Base-by-base conservation (phyloP, 2,113 vertebrate species). In the Chloroceryle aenea region DNA sequence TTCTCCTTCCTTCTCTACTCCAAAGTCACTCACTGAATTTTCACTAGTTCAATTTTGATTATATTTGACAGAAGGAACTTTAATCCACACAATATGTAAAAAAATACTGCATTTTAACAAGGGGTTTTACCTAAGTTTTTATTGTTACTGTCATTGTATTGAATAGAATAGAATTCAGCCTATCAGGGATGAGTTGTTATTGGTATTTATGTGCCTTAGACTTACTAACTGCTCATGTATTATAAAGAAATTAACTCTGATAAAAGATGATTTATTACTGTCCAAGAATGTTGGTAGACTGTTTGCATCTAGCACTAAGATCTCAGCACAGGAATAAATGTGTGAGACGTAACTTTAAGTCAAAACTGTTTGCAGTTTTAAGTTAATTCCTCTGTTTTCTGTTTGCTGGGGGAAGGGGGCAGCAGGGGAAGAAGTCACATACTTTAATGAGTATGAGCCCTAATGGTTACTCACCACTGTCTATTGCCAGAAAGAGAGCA, bases 401-500 rank as follows among this genome's bases (percentile, higher is more conserved):
- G 7, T 53, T 83, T 71, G 14, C 22, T 19, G 21, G 21, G 47
- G 22, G 47, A 12, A 48, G 47, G 47, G 47, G 47, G 23, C 21
- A 48, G 42, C 21, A 80, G 30, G 12, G 2, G 27, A 34, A 19
- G 14, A 59, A 62, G 8, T 16, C 9, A 16, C 6, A 9, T 6
- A 27, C 12, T n/a, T 9, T 1, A 12, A 10, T 14, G 8, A 59
- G 4, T 50, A 27, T 12, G 3, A 4, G 12, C 17, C 18, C 4
- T 3, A 14, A 21, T 0, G 27, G 50, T 14, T 32, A 98, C 99
- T 99, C 96, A 99, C 99, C 99, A 6, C 99, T 99, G 96, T 99
- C 99, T n/a, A 98, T 98, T 52, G 99, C 99, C 90, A 99, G 98
- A 96, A 99, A 99, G 67, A 99, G 97, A 19, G 99, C 99, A 0